Base-by-base conservation (phyloP, 37 sponge, comb jelly and placozoan species). In the Chondrilla cf. caribensis region DNA sequence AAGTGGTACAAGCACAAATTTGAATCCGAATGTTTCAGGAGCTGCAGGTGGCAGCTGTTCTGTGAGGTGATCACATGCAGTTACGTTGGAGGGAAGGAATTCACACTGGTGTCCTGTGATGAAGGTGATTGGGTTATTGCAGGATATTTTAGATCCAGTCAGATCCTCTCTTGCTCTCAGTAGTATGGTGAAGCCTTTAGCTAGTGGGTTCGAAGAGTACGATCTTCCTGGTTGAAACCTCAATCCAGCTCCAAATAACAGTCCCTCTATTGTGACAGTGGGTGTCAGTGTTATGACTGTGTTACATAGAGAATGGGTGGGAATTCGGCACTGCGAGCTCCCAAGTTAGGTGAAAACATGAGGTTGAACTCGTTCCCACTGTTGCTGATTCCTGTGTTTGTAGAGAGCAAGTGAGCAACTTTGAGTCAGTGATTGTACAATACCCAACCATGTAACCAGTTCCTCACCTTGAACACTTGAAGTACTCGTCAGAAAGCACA, bases 101-200 rank as follows among this genome's bases (percentile, higher is more conserved):
- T 57, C 82, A 81, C 87, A 86, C 51, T 86, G 78, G 58, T 86
- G 87, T 19, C 87, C 87, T 40, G 77, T 72, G 37, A 81, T 58
- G 22, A 86, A 66, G 22, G 87, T 43, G 35, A 86, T 54, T 15
- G 77, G 71, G 3, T 75, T 81, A 54, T 65, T 58, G 28, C 78
- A 55, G 25, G 72, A 71, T 9, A 82, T 33, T 6, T 33, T 29
- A 44, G 83, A 54, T 5, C 72, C 83, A 39, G 83, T 60, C n/a
- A 80, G 39, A 73, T 73, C 76, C 11, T 47, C 51, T 38, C 44
- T 70, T 8, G 38, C 4, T 29, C 39, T 37, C 21, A 37, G 7
- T 33, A 28, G 29, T 19, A 62, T 19, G 22, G 64, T 62, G 15
- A 62, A 6, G 4, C 25, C 64, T 62, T 62, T 28, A 6, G 18